These are phyloP conservation scores for Micrasema minimum DNA, from an alignment of 1,140 invertebrate genomes.

Conservation along the genomic window DNA sequence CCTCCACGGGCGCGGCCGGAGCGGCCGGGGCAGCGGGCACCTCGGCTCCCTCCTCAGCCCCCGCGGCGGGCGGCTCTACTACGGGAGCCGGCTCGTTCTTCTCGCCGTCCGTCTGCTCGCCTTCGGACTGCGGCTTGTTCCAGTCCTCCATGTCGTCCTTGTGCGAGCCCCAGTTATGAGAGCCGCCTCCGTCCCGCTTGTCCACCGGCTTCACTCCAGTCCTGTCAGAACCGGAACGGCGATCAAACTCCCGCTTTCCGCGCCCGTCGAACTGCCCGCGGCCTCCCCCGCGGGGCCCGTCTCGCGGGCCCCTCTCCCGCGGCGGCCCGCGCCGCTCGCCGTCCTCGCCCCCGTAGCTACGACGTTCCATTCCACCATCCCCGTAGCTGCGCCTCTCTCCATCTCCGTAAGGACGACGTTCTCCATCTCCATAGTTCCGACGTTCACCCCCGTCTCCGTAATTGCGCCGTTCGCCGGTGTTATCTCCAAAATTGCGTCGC, in stretches of 20 bases:
- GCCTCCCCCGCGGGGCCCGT: constrained; percentile 58
- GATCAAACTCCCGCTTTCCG: constrained; percentile 92
- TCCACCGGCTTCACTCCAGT: constrained; percentile 94
- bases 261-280: constrained; percentile 73
- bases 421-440: constrained; percentile 35
- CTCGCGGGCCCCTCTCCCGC: constrained; percentile 61
- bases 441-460: constrained; percentile 36
- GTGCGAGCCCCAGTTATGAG: constrained; percentile 95
- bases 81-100: constrained; percentile 65
- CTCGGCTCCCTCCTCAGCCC: constrained; percentile 60
- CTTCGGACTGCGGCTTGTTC: constrained; percentile 68
- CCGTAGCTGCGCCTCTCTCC: constrained; percentile 49
- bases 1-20: constrained; percentile 70
- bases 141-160: constrained; percentile 88
- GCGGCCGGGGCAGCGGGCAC: constrained; percentile 59
- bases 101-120: constrained; percentile 64
- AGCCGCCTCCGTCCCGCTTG: constrained; percentile 92
- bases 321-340: constrained; percentile 59
- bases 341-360: constrained; percentile 71
- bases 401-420: constrained; percentile 34
- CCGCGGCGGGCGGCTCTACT: constrained; percentile 59
- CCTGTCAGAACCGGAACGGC: constrained; percentile 94
- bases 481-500: constrained; percentile 39
- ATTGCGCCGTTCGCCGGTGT: constrained; percentile 33
- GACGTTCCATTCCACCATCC: constrained; percentile 59